Evolutionary conservation across 2,113 vertebrate genomes (phyloP).

Genomic region (Lutjanus erythropterus): DNA sequence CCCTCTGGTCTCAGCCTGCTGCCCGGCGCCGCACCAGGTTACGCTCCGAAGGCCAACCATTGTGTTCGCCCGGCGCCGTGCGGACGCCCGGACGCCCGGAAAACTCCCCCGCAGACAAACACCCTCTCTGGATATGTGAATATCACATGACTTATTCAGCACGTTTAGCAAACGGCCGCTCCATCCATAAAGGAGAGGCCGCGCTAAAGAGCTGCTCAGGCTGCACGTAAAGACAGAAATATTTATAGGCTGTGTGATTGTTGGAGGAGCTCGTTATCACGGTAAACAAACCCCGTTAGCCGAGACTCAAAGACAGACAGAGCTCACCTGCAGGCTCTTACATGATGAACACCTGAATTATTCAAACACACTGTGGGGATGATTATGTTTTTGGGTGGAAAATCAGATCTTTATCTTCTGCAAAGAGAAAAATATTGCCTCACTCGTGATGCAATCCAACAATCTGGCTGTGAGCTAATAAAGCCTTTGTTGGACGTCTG

Average conservation of each 20-base stretch:
- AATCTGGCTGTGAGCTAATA: neutral
- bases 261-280: slow-evolving; percentile 42
- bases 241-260: slow-evolving; percentile 4
- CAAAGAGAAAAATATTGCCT: slow-evolving; percentile 27
- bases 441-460: slow-evolving; percentile 35
- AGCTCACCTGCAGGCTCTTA: slow-evolving; percentile 45
- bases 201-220: neutral
- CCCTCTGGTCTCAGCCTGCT: neutral
- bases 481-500: neutral
- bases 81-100: neutral
- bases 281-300: slow-evolving; percentile 22
- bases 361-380: neutral
- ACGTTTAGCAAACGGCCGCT: too few relatives aligned
- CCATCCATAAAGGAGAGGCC: neutral
- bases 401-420: slow-evolving; percentile 36
- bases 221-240: slow-evolving; percentile 21
- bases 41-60: neutral
- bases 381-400: slow-evolving; percentile 32
- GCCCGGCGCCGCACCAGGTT: slow-evolving; percentile 1
- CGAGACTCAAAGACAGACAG: slow-evolving; percentile 28
- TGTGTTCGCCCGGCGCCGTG: neutral
- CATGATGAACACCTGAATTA: slow-evolving; percentile 33
- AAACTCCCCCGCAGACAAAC: neutral
- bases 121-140: neutral
- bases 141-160: neutral